Base-by-base conservation (phyloP, 2,113 vertebrate species). In the Fukomys damarensis region DNA sequence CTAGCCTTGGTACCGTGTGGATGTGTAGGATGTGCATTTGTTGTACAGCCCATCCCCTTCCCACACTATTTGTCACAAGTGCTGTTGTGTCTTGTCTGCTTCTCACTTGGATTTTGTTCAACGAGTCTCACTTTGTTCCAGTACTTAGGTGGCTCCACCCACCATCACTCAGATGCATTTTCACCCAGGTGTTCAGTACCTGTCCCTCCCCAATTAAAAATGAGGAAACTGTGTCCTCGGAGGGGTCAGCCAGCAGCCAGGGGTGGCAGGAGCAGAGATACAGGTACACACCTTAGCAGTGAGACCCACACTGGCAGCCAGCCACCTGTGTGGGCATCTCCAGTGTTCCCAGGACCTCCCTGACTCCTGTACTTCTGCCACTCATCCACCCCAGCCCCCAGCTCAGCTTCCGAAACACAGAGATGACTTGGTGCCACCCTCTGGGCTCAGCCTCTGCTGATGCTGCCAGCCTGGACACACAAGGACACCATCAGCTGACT, bases 111-210 rank as follows among this genome's bases (percentile, higher is more conserved):
- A 3, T 32, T 72, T 59, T 58, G 1, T 52, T 59, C 30, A 41
- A 35, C n/a, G 58, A 74, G 0, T 14, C 0, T 5, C 11, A 22
- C 35, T 80, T 49, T 5, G 8, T 13, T 68, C 28, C n/a, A 2
- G 0, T 5, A 28, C 54, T 32, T 65, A 28, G 10, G 32, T 19
- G 0, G 5, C 13, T 52, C 35, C 52, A 20, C 10, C 20, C 8
- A 61, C 26, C 8, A 13, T 5, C 52, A 12, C 19, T 58, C 4
- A 4, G 10, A 10, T 24, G 43, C 0, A 17, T 56, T 63, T 77
- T 66, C 85, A 49, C 28, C 46, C 14, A 30, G 16, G 20, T 12
- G 28, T 10, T 32, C 32, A 63, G 8, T 24, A 65, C 22, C 52
- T 11, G 5, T 14, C 16, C 19, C 28, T 68, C 49, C 52, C 9